These are phyloP conservation scores for Epizoanthus ramosus DNA, from an alignment of 92 coral and sea anemone genomes.

Conservation along the genomic window DNA sequence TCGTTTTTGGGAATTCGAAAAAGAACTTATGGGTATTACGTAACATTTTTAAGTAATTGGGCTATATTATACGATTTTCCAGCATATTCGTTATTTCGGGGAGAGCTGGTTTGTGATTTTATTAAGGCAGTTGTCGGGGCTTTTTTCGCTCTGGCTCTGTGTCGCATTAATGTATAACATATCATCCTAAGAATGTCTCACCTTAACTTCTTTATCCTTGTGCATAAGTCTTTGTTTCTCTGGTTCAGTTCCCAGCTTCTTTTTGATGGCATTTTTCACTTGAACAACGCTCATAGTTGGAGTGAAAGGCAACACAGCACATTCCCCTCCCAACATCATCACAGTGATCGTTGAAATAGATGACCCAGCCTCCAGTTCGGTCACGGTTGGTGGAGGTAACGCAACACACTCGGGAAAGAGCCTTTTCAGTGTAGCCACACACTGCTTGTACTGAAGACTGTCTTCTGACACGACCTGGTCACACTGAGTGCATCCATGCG, in stretches of 20 bases:
- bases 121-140: too few relatives aligned
- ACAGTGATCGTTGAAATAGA: conserved; percentile 62
- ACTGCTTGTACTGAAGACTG: conserved; percentile 66
- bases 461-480: conserved; percentile 50
- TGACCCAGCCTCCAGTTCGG: conserved; percentile 13
- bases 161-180: too few relatives aligned
- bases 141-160: too few relatives aligned
- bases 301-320: conserved; percentile 65
- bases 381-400: conserved; percentile 39
- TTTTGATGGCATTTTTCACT: conserved; percentile 53
- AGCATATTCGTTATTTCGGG: too few relatives aligned
- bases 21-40: too few relatives aligned
- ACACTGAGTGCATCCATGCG: conserved; percentile 76
- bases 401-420: conserved; percentile 80
- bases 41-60: too few relatives aligned
- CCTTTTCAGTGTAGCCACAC: conserved; percentile 64
- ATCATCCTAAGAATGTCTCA: conserved; percentile 4
- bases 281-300: conserved; percentile 64
- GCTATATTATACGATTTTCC: too few relatives aligned
- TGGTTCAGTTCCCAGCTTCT: conserved; percentile 54
- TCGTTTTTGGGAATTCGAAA: too few relatives aligned
- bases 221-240: conserved; percentile 77
- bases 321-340: conserved; percentile 90
- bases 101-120: too few relatives aligned
- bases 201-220: conserved; percentile 83